Percentiles rank a stretch among this genome's conserved stretches.
phyloP scores from a whole-genome alignment of 23 tunicate genomes.

The Halocynthia aurantium region DNA sequence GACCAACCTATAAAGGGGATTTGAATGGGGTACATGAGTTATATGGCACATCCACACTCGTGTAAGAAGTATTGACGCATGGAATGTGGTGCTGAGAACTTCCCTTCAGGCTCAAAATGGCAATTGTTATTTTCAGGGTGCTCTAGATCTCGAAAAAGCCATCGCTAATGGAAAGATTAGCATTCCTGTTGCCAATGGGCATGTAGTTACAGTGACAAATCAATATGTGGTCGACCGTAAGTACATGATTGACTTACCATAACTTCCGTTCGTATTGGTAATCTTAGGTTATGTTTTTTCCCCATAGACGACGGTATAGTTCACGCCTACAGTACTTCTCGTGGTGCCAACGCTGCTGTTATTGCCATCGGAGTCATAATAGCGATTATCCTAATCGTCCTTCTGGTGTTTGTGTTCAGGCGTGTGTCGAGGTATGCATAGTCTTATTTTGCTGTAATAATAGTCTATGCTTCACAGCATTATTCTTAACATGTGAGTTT shows the following conservation, averaged over 20 bases:
- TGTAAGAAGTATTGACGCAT: background rate
- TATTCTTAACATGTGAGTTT: too few species aligned
- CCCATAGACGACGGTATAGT: background rate
- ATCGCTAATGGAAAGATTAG: background rate
- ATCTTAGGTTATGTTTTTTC: slow-evolving; percentile 11
- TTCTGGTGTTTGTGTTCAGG: slow-evolving; percentile 25
- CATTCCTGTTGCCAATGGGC: background rate
- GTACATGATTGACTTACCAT: background rate
- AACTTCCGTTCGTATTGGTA: background rate
- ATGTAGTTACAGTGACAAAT: slow-evolving; percentile 2
- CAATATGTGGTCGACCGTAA: slow-evolving; percentile 2
- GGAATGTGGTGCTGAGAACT: slow-evolving; percentile 1
- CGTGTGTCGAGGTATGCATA: slow-evolving; percentile 35
- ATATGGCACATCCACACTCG: too few species aligned
- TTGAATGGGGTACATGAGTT: too few species aligned
- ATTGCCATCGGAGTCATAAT: slow-evolving; percentile 40
- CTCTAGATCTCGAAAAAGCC: slow-evolving; percentile 4
- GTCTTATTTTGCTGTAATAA: too few species aligned
- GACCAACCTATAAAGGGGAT: too few species aligned
- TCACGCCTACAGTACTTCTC: background rate
- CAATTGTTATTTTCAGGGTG: background rate
- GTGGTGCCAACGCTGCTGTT: slow-evolving; percentile 21
- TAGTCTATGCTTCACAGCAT: too few species aligned
- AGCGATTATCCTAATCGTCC: slow-evolving; percentile 20
- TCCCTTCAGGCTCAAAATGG: background rate